Conservation (phyloP, 2,797 vertebrate species). For the Sebastes itinus region DNA sequence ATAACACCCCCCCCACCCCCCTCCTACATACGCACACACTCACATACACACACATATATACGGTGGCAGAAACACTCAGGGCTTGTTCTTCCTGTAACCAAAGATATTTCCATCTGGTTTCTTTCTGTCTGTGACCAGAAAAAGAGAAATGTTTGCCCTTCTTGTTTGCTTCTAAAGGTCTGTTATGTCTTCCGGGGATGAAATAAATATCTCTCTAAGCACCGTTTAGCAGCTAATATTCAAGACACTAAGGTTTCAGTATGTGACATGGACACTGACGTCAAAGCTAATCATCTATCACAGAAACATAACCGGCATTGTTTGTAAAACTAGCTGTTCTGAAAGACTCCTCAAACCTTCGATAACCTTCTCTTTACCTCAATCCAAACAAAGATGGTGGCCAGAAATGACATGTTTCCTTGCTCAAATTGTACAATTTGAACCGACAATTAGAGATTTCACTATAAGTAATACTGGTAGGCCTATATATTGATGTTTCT, state of each 20-base stretch:
- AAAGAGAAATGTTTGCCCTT: constrained; percentile 8
- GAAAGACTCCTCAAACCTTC: not conserved
- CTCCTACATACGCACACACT: not conserved
- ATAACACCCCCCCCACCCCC: constrained; percentile 30
- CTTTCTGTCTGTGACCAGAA: constrained; percentile 15
- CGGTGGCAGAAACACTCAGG: not conserved
- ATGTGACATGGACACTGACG: not conserved
- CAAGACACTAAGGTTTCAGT: not conserved
- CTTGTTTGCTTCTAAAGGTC: constrained; percentile 16
- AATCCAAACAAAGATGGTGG: not conserved
- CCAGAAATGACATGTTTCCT: not conserved
- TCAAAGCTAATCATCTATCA: not conserved
- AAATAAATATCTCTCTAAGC: constrained; percentile 31
- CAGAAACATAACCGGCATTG: not conserved
- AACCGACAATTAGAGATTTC: not conserved
- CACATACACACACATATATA: constrained; percentile 10
- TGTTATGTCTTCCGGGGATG: constrained; percentile 17
- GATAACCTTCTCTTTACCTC: not conserved
- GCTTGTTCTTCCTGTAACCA: constrained; percentile 49
- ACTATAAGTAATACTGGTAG: not conserved
- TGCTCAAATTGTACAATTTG: not conserved
- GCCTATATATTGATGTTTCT: not conserved
- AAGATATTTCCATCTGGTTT: constrained; percentile 43
- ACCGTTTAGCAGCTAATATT: constrained; percentile 8
- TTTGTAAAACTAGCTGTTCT: not conserved